Evolutionary conservation across 1,140 invertebrate species (phyloP).

Genomic region (Marisa cornuarietis): DNA sequence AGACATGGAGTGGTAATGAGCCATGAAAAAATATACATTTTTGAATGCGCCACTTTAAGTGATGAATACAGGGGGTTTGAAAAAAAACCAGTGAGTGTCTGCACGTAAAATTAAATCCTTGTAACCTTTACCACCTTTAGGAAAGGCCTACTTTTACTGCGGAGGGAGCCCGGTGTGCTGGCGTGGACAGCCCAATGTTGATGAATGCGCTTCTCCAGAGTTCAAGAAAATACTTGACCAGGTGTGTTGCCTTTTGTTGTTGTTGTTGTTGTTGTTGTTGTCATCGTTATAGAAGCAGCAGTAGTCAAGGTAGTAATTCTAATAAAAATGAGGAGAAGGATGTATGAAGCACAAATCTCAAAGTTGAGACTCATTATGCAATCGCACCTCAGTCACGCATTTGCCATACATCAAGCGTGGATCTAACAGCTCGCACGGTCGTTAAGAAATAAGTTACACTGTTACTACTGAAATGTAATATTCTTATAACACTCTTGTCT

Average conservation of each 20-base stretch:
- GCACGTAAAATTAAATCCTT: background rate
- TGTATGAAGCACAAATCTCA: too few species aligned
- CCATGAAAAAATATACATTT: background rate
- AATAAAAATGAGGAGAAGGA: too few species aligned
- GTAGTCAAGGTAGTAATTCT: too few species aligned
- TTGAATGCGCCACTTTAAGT: too few species aligned
- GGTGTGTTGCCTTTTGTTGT: conserved; percentile 17
- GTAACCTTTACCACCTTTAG: conserved; percentile 21
- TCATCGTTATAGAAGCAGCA: too few species aligned
- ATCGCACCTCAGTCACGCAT: too few species aligned
- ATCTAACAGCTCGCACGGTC: too few species aligned
- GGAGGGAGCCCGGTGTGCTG: conserved; percentile 30
- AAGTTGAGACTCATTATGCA: too few species aligned
- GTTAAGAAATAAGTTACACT: too few species aligned
- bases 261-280: background rate
- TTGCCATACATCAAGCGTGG: too few species aligned
- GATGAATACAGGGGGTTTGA: background rate
- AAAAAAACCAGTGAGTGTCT: background rate
- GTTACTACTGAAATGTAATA: too few species aligned
- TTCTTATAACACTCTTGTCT: too few species aligned
- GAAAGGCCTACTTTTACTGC: conserved; percentile 36
- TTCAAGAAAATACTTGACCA: conserved; percentile 27
- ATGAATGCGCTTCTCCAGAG: conserved; percentile 42
- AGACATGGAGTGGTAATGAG: background rate
- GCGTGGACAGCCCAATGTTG: conserved; percentile 35